Evolutionary conservation across 1,140 invertebrate species (phyloP), one percentile per base, ranked within the genome.

Genomic region (Manduca sexta): DNA sequence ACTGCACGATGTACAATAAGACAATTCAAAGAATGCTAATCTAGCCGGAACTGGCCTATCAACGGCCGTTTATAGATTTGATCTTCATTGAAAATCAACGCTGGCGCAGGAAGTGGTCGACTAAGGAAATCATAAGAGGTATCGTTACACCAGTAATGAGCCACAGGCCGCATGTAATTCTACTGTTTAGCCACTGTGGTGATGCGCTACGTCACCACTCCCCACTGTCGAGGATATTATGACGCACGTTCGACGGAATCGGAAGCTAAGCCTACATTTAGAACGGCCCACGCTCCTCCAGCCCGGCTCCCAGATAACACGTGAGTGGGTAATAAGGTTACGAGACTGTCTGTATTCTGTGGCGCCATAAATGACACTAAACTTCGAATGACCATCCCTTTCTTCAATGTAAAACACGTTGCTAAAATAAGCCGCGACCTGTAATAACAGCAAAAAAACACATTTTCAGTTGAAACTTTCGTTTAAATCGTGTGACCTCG

Each of bases 291-390:
- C 72, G 57, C 62, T 51, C 45, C 16, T 34, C 43, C 34, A 30
- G n/a, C 13, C 39, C 34, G 17, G 6, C 11, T 34, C 17, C 17
- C 29, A 45, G 37, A 49, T 31, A 49, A 57, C 60, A 68, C 64
- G 64, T 65, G 68, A 65, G 52, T 39, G 42, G 10, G 40, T 54
- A 68, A 66, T 60, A 52, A 53, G 62, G 63, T 65, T 65, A 71
- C 54, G 45, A 42, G 43, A 57, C 53, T 43, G 43, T 56, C 44
- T 51, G 60, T 65, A 45, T 39, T 56, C 44, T 51, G 60, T 65
- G 45, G 52, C 35, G 48, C 37, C 26, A 29, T 14, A 38, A n/a
- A n/a, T 2, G 21, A 8, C 10, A 11, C 11, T 14, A 10, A 14
- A 17, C 34, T 16, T 38, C 3, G 11, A 46, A 37, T 29, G 45